Evolutionary conservation across 2,797 vertebrate species (phyloP), one percentile per base, ranked within the genome.

Genomic region (Tokudaia muenninki): DNA sequence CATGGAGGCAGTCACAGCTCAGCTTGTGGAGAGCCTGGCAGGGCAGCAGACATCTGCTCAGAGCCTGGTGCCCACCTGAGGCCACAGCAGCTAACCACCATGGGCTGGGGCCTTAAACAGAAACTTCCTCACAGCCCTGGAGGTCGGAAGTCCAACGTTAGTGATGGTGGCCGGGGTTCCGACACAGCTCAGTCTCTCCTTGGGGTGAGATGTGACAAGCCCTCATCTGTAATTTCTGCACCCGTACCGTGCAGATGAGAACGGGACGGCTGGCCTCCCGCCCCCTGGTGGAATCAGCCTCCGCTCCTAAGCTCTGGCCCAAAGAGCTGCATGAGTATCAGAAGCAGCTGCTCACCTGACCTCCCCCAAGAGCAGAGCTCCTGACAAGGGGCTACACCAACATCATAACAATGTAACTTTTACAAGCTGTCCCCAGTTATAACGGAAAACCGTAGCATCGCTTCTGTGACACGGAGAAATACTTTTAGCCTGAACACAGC

Each of bases 201-300:
- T 34, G 61, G 70, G 95, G 84, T 81, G 79, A 77, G 70, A 59
- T 14, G 24, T 81, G 91, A 55, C 65, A 22, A 67, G 87, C 81
- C 44, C 55, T 67, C 9, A 44, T 7, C n/a, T 31, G 8, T 80
- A 14, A 96, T 34, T 59, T 75, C 61, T 16, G 41, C 37, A 88
- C 86, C 34, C 2, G 16, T 77, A 88, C 59, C 72, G 7, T 14
- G 79, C 29, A 65, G 24, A 63, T 41, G 29, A 44, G 41, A 57
- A 13, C 16, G 6, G 57, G 37, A 55, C 13, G 41, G 34, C 59
- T 2, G n/a, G 44, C 57, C 50, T 78, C 57, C 13, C 6, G 14
- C 21, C 29, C n/a, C n/a, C 19, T 0, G 47, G 37, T n/a, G 16
- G 10, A 50, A 16, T 67, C 0, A 1, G 65, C 0, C 0, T 17